phyloP scores from a whole-genome alignment of 2,797 vertebrate species.

The Heteromormyrus szaboi region DNA sequence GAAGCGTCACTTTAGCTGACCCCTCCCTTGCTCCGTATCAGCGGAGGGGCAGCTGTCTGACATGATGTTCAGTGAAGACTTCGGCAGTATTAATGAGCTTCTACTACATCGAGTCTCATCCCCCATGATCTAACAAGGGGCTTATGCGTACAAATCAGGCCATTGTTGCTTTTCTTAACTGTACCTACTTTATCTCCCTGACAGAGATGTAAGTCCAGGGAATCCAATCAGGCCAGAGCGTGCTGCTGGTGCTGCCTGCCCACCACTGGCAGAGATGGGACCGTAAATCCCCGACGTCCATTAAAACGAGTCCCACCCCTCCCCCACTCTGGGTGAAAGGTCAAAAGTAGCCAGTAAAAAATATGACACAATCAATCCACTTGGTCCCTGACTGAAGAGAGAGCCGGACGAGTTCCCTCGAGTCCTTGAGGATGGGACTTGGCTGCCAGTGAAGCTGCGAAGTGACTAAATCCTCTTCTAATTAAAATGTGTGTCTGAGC shows the following conservation, averaged over 20 bases:
- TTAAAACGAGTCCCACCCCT: not conserved
- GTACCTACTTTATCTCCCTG: conserved; percentile 40
- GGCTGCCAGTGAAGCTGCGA: conserved; percentile 10
- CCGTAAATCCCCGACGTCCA: not conserved
- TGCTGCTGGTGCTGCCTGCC: conserved; percentile 26
- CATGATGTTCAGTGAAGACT: conserved; percentile 24
- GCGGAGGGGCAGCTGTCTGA: conserved; percentile 41
- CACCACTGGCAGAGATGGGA: conserved; percentile 24
- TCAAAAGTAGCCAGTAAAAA: conserved; percentile 51
- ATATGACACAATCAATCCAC: not conserved
- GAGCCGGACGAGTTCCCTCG: not conserved
- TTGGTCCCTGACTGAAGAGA: not conserved
- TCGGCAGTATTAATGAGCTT: conserved; percentile 39
- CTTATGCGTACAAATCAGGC: conserved; percentile 32
- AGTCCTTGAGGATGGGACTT: not conserved
- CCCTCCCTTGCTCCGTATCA: conserved; percentile 42
- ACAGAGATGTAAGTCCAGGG: conserved; percentile 62
- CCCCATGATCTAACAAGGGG: conserved; percentile 33
- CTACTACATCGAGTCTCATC: conserved; percentile 40
- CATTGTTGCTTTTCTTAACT: conserved; percentile 21
- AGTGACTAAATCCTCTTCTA: conserved; percentile 14
- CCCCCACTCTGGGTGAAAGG: conserved; percentile 40
- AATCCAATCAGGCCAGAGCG: conserved; percentile 18
- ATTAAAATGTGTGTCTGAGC: conserved; percentile 15
- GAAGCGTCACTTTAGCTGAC: conserved; percentile 28